Evolutionary conservation across 1,140 invertebrate genomes (phyloP), one percentile per base, ranked within the genome.

Genomic region (Sinonovacula constricta): DNA sequence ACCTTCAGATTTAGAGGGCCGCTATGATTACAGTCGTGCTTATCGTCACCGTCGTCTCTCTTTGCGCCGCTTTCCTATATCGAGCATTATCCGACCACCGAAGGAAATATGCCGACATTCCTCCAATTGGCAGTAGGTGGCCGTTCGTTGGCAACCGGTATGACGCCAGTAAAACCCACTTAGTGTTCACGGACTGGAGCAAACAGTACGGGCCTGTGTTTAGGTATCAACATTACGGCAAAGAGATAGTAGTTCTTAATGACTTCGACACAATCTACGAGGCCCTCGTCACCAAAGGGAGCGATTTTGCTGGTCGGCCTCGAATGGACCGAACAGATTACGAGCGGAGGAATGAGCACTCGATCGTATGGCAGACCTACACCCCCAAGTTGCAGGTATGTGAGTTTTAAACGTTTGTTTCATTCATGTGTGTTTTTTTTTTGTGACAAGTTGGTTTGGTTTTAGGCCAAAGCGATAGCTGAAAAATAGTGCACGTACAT

Each of bases 361-460:
- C 84, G 3, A 85, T 88, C 10, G 87, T 88, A 12, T 88, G 87
- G 87, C 87, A 88, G 76, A 86, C 87, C 1, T 87, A 86, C 77
- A 87, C 83, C 5, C 68, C 79, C 0, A 87, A 86, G 72, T 67
- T 87, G n/a, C 39, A 79, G 59, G 67, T 78, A 67, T 24, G 34
- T 18, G 33, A 33, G 15, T 30, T 31, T 22, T 30, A 26, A 30
- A 22, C 30, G 56, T 59, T 3, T n/a, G n/a, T n/a, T n/a, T n/a
- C n/a, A n/a, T 59, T 2, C 30, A 2, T 28, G 18, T 22, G 15
- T 59, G 1, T 26, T 22, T 15, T 59, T 30, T 59, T 28, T 26
- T 59, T 26, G 15, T 22, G 15, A 4, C 22, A 4, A 15, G 30
- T 3, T 15, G 22, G 1, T 28, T 4, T 22, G 7, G 7, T 7